phyloP scores from a whole-genome alignment of 2,888 invertebrate species.

The Agriopis leucophaearia region DNA sequence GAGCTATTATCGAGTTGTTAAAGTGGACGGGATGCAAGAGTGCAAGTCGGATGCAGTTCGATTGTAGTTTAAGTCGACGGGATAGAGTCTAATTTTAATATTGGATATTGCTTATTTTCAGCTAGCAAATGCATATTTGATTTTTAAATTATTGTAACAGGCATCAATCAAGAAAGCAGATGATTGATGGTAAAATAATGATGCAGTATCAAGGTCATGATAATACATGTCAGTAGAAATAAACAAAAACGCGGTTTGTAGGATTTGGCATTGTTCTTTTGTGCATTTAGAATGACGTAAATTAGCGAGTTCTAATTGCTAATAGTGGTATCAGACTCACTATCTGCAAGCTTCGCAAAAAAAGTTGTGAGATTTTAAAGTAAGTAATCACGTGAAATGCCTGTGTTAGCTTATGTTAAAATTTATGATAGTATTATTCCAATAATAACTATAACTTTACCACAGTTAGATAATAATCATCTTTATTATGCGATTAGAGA shows the following conservation, averaged over 20 bases:
- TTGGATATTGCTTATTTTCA: constrained; percentile 36
- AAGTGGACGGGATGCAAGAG: constrained; percentile 43
- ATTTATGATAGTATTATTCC: no score
- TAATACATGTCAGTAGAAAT: constrained; percentile 64
- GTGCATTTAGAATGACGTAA: constrained; percentile 52
- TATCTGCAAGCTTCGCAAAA: background rate
- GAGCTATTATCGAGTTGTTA: constrained; percentile 50
- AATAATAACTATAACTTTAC: constrained; percentile 5
- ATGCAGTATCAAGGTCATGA: constrained; percentile 74
- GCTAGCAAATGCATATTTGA: constrained; percentile 51
- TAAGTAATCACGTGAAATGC: background rate
- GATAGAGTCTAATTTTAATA: constrained; percentile 47
- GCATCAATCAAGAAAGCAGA: constrained; percentile 60
- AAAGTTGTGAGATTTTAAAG: background rate
- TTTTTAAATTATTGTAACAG: constrained; percentile 62
- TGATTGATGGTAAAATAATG: constrained; percentile 73
- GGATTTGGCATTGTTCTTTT: constrained; percentile 57
- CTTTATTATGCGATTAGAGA: constrained; percentile 47
- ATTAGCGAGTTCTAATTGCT: constrained; percentile 53
- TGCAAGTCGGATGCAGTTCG: constrained; percentile 38
- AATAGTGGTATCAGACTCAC: background rate
- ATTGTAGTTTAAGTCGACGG: constrained; percentile 38
- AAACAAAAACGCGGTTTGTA: constrained; percentile 65
- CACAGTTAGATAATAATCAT: constrained; percentile 30
- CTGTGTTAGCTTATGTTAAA: background rate